Percentiles rank a stretch among this genome's conserved stretches.
phyloP scores from a whole-genome alignment of 2,113 vertebrate genomes.

The Castor canadensis region DNA sequence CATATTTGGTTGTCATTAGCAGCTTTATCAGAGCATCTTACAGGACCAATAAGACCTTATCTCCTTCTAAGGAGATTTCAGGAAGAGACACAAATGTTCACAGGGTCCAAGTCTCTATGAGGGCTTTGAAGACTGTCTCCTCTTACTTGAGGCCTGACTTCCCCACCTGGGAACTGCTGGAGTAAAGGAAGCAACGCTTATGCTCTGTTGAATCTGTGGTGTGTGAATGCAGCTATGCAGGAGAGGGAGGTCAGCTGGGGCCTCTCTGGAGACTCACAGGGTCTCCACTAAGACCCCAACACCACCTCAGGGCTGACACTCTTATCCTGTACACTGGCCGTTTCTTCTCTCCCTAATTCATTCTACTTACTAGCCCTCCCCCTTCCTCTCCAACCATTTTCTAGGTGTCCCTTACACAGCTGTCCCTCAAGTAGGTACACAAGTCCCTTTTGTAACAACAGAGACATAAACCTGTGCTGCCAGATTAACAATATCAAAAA shows the following conservation, averaged over 20 bases:
- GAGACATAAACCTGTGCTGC: not conserved
- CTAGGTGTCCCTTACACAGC: not conserved
- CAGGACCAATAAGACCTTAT: not conserved
- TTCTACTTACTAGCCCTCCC: not conserved
- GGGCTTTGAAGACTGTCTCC: not conserved
- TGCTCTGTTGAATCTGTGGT: rapidly evolving
- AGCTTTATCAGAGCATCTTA: not conserved
- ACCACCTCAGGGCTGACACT: rapidly evolving
- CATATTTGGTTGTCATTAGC: not conserved
- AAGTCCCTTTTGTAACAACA: not conserved
- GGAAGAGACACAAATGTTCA: not conserved
- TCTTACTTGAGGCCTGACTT: not conserved
- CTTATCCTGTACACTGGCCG: rapidly evolving
- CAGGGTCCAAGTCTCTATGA: not conserved
- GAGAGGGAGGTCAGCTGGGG: rapidly evolving
- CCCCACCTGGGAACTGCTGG: not conserved
- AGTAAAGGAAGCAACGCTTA: not conserved
- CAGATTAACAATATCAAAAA: not conserved
- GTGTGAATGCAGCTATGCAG: rapidly evolving
- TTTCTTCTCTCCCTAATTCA: not conserved
- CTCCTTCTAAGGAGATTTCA: not conserved
- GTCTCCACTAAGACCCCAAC: not conserved
- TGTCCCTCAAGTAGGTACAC: not conserved
- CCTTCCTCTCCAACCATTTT: not conserved
- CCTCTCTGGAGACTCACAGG: not conserved